These are phyloP conservation scores for Torymus aiolomorphi DNA, from an alignment of 2,888 invertebrate genomes.

Conservation along the genomic window DNA sequence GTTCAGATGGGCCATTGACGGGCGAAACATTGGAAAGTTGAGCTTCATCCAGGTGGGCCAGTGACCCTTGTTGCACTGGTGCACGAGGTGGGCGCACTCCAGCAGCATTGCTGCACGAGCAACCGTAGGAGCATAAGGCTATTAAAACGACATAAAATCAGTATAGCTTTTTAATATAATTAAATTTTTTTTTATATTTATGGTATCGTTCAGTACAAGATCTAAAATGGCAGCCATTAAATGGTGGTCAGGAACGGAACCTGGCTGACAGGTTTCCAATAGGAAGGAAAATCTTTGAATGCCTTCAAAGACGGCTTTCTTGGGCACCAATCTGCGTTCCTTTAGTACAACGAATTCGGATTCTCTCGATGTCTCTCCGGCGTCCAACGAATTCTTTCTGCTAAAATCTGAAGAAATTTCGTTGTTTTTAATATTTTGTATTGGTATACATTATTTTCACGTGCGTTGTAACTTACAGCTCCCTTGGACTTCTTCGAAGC, in stretches of 20 bases:
- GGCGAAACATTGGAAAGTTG: slow-evolving; percentile 85
- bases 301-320: slow-evolving; percentile 88
- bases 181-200: too few relatives aligned
- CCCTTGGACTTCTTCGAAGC: slow-evolving; percentile 89
- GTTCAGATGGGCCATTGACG: slow-evolving; percentile 80
- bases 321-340: slow-evolving; percentile 89
- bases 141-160: slow-evolving; percentile 50
- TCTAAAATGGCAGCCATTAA: slow-evolving; percentile 95
- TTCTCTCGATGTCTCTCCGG: slow-evolving; percentile 87
- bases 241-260: slow-evolving; percentile 96
- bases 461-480: slow-evolving; percentile 78
- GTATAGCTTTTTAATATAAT: not conserved
- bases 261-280: slow-evolving; percentile 96
- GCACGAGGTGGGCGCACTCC: slow-evolving; percentile 97
- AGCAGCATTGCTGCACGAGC: slow-evolving; percentile 93
- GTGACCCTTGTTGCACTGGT: slow-evolving; percentile 97
- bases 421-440: not conserved
- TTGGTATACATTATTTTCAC: not conserved
- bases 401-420: slow-evolving; percentile 79
- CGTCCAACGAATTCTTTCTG: slow-evolving; percentile 88
- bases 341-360: slow-evolving; percentile 92
- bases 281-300: slow-evolving; percentile 93
- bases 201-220: slow-evolving; percentile 80
- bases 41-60: slow-evolving; percentile 99
- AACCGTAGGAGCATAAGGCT: slow-evolving; percentile 96